Evolutionary conservation across 2,888 invertebrate genomes (phyloP), one percentile per base, ranked within the genome.

Genomic region (Eupithecia subfuscata): DNA sequence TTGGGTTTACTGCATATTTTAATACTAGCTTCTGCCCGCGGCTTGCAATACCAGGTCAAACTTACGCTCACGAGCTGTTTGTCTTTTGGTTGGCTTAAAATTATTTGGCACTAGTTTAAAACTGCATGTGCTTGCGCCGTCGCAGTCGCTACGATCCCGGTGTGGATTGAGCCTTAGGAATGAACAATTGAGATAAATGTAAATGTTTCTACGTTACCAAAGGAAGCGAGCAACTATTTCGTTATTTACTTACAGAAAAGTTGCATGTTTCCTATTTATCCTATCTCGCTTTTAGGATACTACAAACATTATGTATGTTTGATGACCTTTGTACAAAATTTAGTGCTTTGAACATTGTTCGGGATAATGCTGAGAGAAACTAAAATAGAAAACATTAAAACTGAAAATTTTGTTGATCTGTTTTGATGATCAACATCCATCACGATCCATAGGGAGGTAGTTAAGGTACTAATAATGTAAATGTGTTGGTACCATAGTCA

Each of bases 191-290:
- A 48, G 18, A 22, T 56, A 22, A 22, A 56, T 56, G n/a, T 12
- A 4, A 56, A 22, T 56, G 1, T n/a, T 52, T 9, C 9, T n/a
- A 52, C 18, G 5, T 4, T 56, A 37, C 18, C 65, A 37, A 37
- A 37, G 37, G 65, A 37, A 65, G 34, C n/a, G 9, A 56, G 5
- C 65, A n/a, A 65, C 65, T 25, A 40, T 22, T 67, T 40, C 22
- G 8, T 52, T 52, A 52, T 9, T 52, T 52, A 52, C 8, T 52
- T 52, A 52, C 67, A n/a, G n/a, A n/a, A 67, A 67, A 40, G 40
- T 67, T 67, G 43, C 16, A 30, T 12, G 67, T 67, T 67, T 67
- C 67, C 67, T 67, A n/a, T n/a, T n/a, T n/a, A n/a, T n/a, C n/a
- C n/a, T 67, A 43, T 67, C 67, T 67, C 40, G 67, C 43, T 67